Evolutionary conservation across 2,113 vertebrate species (phyloP), one percentile per base, ranked within the genome.

Genomic region (Entosphenus tridentatus): DNA sequence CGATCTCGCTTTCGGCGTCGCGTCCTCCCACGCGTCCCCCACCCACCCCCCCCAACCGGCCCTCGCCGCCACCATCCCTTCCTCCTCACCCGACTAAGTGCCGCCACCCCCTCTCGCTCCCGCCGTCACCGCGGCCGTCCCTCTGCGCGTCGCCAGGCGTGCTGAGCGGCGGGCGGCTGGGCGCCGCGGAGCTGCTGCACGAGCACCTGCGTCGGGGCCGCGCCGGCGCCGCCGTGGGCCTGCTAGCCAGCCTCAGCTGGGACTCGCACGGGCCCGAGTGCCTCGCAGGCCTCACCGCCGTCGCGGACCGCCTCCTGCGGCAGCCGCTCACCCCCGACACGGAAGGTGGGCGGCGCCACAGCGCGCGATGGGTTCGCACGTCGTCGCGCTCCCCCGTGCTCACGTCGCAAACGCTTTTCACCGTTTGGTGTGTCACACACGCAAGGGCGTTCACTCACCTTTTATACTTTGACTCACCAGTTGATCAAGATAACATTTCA

Each of bases 201-300:
- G 85, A 98, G 71, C 79, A 93, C 55, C 74, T 97, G 74, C 77
- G 77, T 67, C 82, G 79, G 2, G 80, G 80, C 5, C 82, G 90
- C 76, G 79, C 86, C 62, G 74, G 69, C 1, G 83, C 86, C 70
- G 89, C 92, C 1, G 72, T 97, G 73, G 83, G 80, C 68, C 75
- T 96, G 75, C 79, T 98, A 73, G 82, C 79, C 71, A 80, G 85
- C 76, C 85, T 96, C 87, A 85, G 88, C 78, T 98, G 92, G 92
- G 84, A 87, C 78, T 80, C 73, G 0, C 76, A 80, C 78, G 87
- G 85, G 62, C 81, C 72, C 2, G 81, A 81, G 68, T 89, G 87
- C 76, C 88, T 82, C 67, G 59, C 80, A 69, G 80, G 84, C 73
- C 79, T 95, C 76, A 83, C 76, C 70, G 79, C 86, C 3, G 79